phyloP scores from a whole-genome alignment of 2,113 vertebrate species.

The Dipodomys stephensi region DNA sequence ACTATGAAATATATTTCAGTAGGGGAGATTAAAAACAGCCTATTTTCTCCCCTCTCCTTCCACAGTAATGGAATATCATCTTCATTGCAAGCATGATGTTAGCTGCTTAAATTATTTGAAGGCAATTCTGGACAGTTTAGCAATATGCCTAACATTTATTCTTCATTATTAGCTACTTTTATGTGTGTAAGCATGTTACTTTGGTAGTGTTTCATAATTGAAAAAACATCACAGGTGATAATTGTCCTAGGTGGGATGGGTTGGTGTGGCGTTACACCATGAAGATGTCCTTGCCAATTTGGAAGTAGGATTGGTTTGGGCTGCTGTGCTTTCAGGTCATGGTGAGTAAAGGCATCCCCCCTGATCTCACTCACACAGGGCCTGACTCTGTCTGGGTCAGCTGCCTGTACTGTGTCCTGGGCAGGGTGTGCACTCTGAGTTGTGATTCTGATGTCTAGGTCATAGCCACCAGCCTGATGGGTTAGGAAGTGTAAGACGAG shows the following conservation, averaged over 20 bases:
- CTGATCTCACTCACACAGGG: neutral
- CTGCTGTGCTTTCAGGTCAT: too few species aligned
- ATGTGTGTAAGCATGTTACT: neutral
- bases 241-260: too few species aligned
- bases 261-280: too few species aligned
- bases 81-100: slow-evolving; percentile 31
- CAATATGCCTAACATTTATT: neutral
- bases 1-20: slow-evolving; percentile 51
- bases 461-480: neutral
- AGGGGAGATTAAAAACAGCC: slow-evolving; percentile 35
- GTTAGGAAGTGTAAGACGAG: neutral
- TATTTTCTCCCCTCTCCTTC: slow-evolving; percentile 38
- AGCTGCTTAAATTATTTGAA: neutral
- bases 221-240: accelerated
- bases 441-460: neutral
- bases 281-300: too few species aligned
- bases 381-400: neutral
- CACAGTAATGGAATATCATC: slow-evolving; percentile 52
- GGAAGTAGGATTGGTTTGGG: too few species aligned
- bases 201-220: neutral
- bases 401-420: neutral
- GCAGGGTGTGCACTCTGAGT: too few species aligned
- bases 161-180: neutral
- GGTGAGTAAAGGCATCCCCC: too few species aligned
- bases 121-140: neutral